A percentile compares a stretch with the other conserved stretches of the same genome.
Conservation (phyloP, 2,797 vertebrate species). For the Lagorchestes hirsutus region DNA sequence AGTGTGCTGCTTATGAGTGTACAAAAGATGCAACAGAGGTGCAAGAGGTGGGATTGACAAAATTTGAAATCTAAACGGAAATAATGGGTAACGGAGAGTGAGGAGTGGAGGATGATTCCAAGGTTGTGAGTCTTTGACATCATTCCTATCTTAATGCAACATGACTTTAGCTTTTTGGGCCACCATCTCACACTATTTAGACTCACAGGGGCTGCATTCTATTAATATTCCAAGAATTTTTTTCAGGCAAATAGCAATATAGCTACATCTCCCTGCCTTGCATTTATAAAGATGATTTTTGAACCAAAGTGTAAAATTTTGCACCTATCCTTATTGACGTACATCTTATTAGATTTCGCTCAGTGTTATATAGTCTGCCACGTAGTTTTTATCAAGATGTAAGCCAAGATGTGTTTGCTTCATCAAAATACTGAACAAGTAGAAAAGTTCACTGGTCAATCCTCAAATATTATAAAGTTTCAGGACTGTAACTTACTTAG, state of each 20-base stretch:
- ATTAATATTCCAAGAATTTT: not conserved
- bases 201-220: not conserved
- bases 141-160: not conserved
- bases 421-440: not conserved
- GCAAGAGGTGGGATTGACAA: not conserved
- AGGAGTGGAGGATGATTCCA: not conserved
- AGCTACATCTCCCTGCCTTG: not conserved
- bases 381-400: not conserved
- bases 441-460: not conserved
- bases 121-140: not conserved
- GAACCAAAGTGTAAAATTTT: not conserved
- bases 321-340: not conserved
- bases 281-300: not conserved
- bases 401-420: not conserved
- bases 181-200: not conserved
- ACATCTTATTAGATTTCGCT: not conserved
- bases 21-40: not conserved
- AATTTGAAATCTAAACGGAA: not conserved
- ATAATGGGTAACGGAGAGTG: not conserved
- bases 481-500: not conserved
- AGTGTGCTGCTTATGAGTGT: not conserved
- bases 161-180: not conserved
- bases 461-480: not conserved
- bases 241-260: not conserved
- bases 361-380: not conserved